These are phyloP conservation scores for Pyrgilauda ruficollis DNA, from an alignment of 2,113 vertebrate genomes.

Conservation along the genomic window DNA sequence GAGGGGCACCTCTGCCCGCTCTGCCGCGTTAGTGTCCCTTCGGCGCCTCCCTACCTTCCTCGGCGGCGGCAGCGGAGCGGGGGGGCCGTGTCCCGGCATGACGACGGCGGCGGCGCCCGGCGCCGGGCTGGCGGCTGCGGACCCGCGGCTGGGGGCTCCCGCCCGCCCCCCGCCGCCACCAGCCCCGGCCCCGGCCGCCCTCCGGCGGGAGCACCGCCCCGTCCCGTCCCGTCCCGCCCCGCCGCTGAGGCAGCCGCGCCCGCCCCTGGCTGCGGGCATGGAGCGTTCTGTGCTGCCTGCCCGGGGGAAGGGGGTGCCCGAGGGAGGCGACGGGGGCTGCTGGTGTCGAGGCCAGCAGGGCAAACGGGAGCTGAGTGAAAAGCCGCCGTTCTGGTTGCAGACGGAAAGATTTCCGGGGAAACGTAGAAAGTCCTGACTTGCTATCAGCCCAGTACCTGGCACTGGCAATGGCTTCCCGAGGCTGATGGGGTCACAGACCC, in stretches of 20 bases:
- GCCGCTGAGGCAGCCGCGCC: neutral
- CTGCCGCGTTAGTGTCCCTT: neutral
- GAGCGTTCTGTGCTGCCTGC: neutral
- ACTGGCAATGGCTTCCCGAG: too few relatives aligned
- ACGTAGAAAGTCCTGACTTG: neutral
- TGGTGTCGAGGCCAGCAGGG: neutral
- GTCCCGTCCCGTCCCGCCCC: neutral
- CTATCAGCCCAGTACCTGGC: accelerated
- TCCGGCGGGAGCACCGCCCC: too few relatives aligned
- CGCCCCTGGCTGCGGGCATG: neutral
- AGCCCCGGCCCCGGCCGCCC: too few relatives aligned
- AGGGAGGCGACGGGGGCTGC: too few relatives aligned
- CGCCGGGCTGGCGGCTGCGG: neutral
- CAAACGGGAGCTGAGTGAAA: neutral
- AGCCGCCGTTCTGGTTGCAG: too few relatives aligned
- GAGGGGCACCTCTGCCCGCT: neutral
- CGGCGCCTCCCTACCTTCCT: neutral
- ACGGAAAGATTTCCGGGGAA: neutral
- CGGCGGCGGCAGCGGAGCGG: neutral
- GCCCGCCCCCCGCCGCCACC: too few relatives aligned
- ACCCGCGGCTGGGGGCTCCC: neutral
- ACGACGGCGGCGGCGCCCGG: neutral
- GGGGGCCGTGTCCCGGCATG: neutral
- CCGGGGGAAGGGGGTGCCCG: too few relatives aligned
- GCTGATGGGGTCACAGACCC: too few relatives aligned